These are phyloP conservation scores for Sinopyrophorus schimmeli DNA, from an alignment of 2,888 invertebrate species.

Conservation along the genomic window DNA sequence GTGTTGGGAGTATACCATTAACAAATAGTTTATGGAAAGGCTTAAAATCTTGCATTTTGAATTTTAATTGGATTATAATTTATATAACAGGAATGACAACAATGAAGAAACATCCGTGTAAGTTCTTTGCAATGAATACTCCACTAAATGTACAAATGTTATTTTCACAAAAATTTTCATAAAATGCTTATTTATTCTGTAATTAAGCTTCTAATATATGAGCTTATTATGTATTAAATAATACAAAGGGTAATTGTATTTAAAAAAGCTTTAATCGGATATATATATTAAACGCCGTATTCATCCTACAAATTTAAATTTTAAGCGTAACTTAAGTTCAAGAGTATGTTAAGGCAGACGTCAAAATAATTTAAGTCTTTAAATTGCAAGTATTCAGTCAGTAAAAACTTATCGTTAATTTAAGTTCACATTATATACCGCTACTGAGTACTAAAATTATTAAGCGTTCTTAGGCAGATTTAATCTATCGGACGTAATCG, in stretches of 20 bases:
- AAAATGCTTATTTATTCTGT: conserved; percentile 8
- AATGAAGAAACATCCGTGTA: conserved; percentile 56
- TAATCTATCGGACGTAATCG: too few relatives aligned
- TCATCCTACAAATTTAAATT: too few relatives aligned
- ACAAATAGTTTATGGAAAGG: conserved; percentile 42
- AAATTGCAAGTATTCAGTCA: too few relatives aligned
- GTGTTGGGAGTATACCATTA: conserved; percentile 55
- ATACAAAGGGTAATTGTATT: not conserved
- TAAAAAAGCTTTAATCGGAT: conserved; percentile 3
- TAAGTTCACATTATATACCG: too few relatives aligned
- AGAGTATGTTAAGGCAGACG: too few relatives aligned
- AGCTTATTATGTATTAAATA: conserved; percentile 4
- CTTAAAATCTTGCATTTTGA: not conserved
- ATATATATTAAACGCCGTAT: too few relatives aligned
- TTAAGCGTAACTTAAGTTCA: too few relatives aligned
- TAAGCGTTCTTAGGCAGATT: too few relatives aligned
- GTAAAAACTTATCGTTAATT: too few relatives aligned
- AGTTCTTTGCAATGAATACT: conserved; percentile 5
- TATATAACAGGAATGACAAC: conserved; percentile 54
- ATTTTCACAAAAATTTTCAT: conserved; percentile 4
- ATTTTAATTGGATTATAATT: conserved; percentile 6
- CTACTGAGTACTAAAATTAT: too few relatives aligned
- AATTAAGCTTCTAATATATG: conserved; percentile 1
- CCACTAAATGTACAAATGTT: conserved; percentile 11
- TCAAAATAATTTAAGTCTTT: too few relatives aligned